phyloP scores from a whole-genome alignment of 1,140 invertebrate genomes.

The Trichonephila clavipes region DNA sequence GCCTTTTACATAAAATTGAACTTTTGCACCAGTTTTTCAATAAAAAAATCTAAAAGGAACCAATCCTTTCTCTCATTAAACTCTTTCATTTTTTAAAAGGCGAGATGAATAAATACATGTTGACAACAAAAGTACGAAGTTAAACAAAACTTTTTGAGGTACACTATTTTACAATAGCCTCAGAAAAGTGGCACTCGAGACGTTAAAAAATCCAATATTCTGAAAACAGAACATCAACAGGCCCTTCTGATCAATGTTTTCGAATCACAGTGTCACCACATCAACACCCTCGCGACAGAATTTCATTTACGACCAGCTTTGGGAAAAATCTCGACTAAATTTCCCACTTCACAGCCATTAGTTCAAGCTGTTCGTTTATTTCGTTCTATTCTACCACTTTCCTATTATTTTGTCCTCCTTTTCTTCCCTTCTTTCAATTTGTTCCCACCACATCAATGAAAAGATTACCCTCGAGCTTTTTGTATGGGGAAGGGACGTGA shows the following conservation, averaged over 20 bases:
- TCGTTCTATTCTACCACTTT: neutral
- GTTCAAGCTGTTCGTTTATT: slow-evolving; percentile 52
- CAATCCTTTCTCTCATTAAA: too few relatives aligned
- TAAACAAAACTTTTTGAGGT: too few relatives aligned
- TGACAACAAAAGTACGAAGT: too few relatives aligned
- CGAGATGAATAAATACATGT: too few relatives aligned
- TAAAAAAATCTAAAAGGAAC: too few relatives aligned
- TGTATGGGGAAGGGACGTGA: slow-evolving; percentile 1
- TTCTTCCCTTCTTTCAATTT: slow-evolving; percentile 13
- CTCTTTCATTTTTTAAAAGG: too few relatives aligned
- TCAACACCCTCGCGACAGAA: neutral
- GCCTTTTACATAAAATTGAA: too few relatives aligned
- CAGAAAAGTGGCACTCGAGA: neutral
- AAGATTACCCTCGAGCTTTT: slow-evolving; percentile 13
- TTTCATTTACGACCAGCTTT: slow-evolving; percentile 14
- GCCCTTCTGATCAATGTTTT: neutral
- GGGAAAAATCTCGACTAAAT: slow-evolving; percentile 16
- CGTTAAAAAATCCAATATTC: neutral
- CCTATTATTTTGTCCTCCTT: neutral
- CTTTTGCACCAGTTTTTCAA: too few relatives aligned
- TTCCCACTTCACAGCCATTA: slow-evolving; percentile 38
- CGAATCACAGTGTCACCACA: neutral
- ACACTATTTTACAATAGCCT: too few relatives aligned
- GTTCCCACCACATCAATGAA: slow-evolving; percentile 5
- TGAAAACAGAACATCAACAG: neutral